Conservation (phyloP, 1,140 invertebrate genomes). For the Anadara kagoshimensis region DNA sequence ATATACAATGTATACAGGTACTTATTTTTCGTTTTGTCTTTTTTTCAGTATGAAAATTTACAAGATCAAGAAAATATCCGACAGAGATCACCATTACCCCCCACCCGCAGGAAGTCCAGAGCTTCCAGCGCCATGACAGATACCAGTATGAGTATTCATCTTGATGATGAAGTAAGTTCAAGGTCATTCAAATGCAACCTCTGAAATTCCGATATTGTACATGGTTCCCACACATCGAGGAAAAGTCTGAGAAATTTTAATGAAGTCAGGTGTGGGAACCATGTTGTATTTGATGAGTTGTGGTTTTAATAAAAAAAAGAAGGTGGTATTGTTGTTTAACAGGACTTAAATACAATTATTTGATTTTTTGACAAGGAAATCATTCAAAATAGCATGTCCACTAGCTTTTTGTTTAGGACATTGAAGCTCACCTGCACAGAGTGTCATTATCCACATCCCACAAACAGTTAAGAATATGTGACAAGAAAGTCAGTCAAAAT, state of each 20-base stretch:
- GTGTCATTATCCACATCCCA: too few species aligned
- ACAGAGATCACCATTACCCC: slow-evolving; percentile 2
- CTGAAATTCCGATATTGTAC: too few species aligned
- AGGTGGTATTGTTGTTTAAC: not conserved
- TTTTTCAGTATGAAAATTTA: slow-evolving; percentile 54
- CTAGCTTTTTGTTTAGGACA: too few species aligned
- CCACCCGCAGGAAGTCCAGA: not conserved
- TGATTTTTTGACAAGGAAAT: not conserved
- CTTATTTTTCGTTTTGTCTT: not conserved
- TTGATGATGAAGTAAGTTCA: slow-evolving; percentile 44
- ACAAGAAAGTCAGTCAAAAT: too few species aligned
- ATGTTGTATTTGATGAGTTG: too few species aligned
- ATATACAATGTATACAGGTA: too few species aligned
- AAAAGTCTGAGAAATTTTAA: too few species aligned
- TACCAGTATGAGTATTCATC: slow-evolving; percentile 50
- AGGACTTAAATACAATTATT: not conserved
- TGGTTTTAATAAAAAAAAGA: not conserved
- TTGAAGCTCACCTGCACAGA: too few species aligned
- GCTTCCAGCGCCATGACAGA: slow-evolving; percentile 25
- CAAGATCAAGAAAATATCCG: slow-evolving; percentile 33
- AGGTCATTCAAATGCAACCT: not conserved
- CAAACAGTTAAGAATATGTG: too few species aligned
- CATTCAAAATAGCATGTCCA: too few species aligned
- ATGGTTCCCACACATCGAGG: too few species aligned
- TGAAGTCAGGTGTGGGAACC: too few species aligned